Evolutionary conservation across 2,888 invertebrate species (phyloP).

Genomic region (Sisyra terminalis): DNA sequence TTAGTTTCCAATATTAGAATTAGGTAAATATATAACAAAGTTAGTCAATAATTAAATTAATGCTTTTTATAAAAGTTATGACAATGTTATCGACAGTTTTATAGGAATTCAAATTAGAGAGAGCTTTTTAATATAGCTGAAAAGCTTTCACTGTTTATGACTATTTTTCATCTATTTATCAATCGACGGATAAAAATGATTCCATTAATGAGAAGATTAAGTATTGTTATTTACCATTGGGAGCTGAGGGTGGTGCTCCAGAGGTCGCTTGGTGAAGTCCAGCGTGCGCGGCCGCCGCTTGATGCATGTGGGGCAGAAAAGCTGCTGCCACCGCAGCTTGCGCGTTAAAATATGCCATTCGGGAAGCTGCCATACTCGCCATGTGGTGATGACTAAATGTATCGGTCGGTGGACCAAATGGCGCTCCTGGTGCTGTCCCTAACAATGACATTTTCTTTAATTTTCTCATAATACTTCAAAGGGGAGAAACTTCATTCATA

Average conservation of each 20-base stretch:
- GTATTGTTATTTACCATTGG: conserved; percentile 1
- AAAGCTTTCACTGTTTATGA: too few relatives aligned
- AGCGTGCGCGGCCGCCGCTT: conserved; percentile 15
- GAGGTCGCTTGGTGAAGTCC: conserved; percentile 17
- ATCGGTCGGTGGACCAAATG: conserved; percentile 21
- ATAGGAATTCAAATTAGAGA: too few relatives aligned
- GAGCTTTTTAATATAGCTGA: too few relatives aligned
- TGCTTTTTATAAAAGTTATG: too few relatives aligned
- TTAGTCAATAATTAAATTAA: too few relatives aligned
- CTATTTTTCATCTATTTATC: background rate
- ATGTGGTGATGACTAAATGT: conserved; percentile 37
- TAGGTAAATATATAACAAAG: too few relatives aligned
- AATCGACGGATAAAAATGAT: background rate
- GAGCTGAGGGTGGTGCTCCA: conserved; percentile 14
- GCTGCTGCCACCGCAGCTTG: conserved; percentile 85
- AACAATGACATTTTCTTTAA: background rate
- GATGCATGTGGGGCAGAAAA: conserved; percentile 46
- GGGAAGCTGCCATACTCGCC: conserved; percentile 54
- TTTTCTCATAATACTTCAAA: too few relatives aligned
- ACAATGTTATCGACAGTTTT: too few relatives aligned
- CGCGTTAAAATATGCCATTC: conserved; percentile 83
- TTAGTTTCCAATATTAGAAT: too few relatives aligned
- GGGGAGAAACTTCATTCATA: too few relatives aligned
- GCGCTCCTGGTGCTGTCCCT: conserved; percentile 36
- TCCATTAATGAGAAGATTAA: background rate